A percentile compares a stretch with the other conserved stretches of the same genome.
Conservation (phyloP, 2,888 invertebrate genomes). For the Rhodophaea formosa region DNA sequence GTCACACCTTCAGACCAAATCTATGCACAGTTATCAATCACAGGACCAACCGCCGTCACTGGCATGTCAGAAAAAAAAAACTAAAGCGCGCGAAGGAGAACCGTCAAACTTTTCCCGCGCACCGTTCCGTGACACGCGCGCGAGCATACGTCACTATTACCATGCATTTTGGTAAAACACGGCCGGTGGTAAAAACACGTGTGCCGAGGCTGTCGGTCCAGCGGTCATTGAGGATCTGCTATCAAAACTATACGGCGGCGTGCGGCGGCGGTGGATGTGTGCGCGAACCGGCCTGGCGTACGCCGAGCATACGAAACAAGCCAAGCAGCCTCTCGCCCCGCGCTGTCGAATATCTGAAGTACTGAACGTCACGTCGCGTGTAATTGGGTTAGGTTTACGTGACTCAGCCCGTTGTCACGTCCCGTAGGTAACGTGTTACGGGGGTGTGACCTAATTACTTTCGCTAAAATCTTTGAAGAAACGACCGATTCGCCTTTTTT, state of each 20-base stretch:
- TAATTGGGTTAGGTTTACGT: constrained; percentile 80
- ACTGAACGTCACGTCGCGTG: constrained; percentile 64
- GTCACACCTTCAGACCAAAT: constrained; percentile 21
- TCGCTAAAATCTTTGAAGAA: constrained; percentile 44
- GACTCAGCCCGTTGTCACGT: constrained; percentile 67
- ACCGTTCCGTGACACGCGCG: constrained; percentile 54
- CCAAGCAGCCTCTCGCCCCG: constrained; percentile 37
- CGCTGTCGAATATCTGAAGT: constrained; percentile 60
- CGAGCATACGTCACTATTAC: constrained; percentile 59
- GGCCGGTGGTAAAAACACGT: constrained; percentile 67
- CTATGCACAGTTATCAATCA: constrained; percentile 22
- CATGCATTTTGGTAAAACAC: constrained; percentile 64
- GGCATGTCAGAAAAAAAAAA: constrained; percentile 38
- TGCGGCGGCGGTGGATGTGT: constrained; percentile 58
- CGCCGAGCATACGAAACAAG: constrained; percentile 75
- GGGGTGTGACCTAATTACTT: constrained; percentile 74
- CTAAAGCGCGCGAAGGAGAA: constrained; percentile 52
- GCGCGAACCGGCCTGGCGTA: constrained; percentile 70
- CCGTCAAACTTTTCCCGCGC: constrained; percentile 60
- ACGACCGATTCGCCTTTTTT: not conserved
- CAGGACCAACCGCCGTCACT: constrained; percentile 30
- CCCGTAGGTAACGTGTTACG: constrained; percentile 41
- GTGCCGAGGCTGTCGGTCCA: constrained; percentile 83
- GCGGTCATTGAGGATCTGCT: constrained; percentile 83
- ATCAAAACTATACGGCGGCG: constrained; percentile 67